Base-by-base conservation (phyloP, 2,888 invertebrate genomes). In the Latrodectus elegans region DNA sequence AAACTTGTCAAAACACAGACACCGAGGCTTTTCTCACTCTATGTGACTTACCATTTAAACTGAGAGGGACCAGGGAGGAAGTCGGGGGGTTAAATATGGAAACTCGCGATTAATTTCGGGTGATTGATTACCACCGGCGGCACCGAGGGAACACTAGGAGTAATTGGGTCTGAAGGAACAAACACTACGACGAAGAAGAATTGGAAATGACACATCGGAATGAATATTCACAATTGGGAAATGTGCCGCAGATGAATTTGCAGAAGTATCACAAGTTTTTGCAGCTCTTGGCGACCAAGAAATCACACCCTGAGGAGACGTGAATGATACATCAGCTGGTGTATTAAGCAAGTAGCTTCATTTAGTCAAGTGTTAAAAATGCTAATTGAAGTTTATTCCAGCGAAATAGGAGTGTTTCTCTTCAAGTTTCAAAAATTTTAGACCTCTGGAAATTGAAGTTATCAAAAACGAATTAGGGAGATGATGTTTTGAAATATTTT, bases 1-100 rank as follows among this genome's bases (percentile, higher is more conserved):
- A 70, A 82, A 82, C 75, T 75, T 75, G 82, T 82, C 82, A 82
- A 75, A 82, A 75, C 68, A 53, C 82, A 74, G 75, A 75, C 68
- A 55, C 51, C 4, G 60, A n/a, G 12, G 60, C 60, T 60, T 10
- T 11, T 60, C 60, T 60, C 60, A n/a, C 60, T 60, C 60, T 12
- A 6, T 15, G 60, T n/a, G 60, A 12, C 60, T 60, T 60, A 60
- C n/a, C 60, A 60, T 60, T 60, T 60, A 26, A 67, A 15, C 64
- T 38, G 81, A 52, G 77, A 79, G 72, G 55, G 55, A 53, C 67
- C 64, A 67, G 73, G 65, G 73, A 11, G 11, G 17, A n/a, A n/a
- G 51, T 60, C 55, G 67, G 64, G n/a, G 52, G 67, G 52, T 75
- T 82, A 82, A 82, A 82, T 82, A 38, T 70, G 75, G 82, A 82